Evolutionary conservation across 2,888 invertebrate genomes (phyloP).

Genomic region (Xanthia icteritia): DNA sequence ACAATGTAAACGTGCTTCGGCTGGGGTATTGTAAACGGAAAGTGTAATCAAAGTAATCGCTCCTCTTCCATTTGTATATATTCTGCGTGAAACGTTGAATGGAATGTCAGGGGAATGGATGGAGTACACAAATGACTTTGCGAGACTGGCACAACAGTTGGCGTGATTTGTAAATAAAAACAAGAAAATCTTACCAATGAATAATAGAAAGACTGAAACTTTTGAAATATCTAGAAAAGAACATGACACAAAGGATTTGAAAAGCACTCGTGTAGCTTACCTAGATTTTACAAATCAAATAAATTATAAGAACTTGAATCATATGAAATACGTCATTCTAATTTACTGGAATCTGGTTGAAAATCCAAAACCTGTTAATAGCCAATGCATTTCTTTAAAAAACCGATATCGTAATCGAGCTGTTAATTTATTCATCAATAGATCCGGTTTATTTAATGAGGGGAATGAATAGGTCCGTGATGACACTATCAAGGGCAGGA

Average conservation of each 20-base stretch:
- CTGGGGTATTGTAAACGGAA: conserved; percentile 73
- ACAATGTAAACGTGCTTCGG: conserved; percentile 69
- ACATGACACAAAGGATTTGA: background rate
- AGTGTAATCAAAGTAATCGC: conserved; percentile 79
- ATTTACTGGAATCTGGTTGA: conserved; percentile 13
- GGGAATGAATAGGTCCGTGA: conserved; percentile 58
- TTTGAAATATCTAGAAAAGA: background rate
- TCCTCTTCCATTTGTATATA: conserved; percentile 77
- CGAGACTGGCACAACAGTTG: conserved; percentile 62
- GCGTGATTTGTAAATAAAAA: conserved; percentile 66
- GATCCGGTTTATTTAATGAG: conserved; percentile 58
- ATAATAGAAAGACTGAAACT: background rate
- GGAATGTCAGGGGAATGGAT: conserved; percentile 66
- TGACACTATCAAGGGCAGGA: conserved; percentile 61
- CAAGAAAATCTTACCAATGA: conserved; percentile 26
- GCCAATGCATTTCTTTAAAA: conserved; percentile 13
- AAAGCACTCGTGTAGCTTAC: background rate
- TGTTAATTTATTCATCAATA: conserved; percentile 55
- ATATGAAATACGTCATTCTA: background rate
- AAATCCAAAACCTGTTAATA: conserved; percentile 12
- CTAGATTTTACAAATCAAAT: background rate
- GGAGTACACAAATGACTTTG: conserved; percentile 73
- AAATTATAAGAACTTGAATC: background rate
- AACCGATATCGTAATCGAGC: conserved; percentile 26
- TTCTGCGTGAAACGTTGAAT: conserved; percentile 73